Evolutionary conservation across 2,888 invertebrate species (phyloP).

Genomic region (Scaptomyza reducta): DNA sequence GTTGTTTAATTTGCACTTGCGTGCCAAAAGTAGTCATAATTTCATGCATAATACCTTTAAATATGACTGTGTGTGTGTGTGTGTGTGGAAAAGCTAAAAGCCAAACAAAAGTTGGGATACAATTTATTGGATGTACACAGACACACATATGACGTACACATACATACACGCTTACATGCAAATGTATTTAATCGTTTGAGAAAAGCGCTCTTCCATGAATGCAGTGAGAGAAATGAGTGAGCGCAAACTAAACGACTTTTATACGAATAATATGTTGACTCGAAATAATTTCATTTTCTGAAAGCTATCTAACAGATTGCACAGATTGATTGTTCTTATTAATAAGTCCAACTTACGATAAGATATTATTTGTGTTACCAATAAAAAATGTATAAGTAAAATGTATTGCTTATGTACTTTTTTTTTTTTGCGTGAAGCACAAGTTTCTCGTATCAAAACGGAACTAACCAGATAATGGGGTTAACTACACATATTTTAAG

Average conservation of each 20-base stretch:
- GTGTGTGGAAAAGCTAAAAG: conserved; percentile 26
- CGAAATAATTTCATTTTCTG: background rate
- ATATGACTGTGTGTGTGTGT: conserved; percentile 14
- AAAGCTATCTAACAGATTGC: background rate
- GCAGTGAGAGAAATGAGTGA: conserved; percentile 34
- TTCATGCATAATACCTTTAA: conserved; percentile 34
- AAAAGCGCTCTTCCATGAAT: conserved; percentile 65
- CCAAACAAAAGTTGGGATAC: conserved; percentile 25
- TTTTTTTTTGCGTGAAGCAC: background rate
- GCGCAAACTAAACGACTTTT: background rate
- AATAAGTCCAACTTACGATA: conserved; percentile 13
- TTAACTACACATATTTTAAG: background rate
- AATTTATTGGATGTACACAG: conserved; percentile 13
- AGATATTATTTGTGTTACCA: conserved; percentile 28
- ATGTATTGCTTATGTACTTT: background rate
- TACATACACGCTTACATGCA: conserved; percentile 5
- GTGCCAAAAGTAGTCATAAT: conserved; percentile 40
- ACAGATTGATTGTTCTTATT: background rate
- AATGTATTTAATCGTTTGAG: conserved; percentile 28
- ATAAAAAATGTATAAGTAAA: background rate
- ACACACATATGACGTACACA: background rate
- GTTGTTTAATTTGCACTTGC: conserved; percentile 55
- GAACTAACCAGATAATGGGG: background rate
- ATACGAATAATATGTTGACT: no score
- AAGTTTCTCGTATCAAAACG: background rate